These are phyloP conservation scores for Heliothis virescens DNA, from an alignment of 1,140 invertebrate genomes.

Conservation along the genomic window DNA sequence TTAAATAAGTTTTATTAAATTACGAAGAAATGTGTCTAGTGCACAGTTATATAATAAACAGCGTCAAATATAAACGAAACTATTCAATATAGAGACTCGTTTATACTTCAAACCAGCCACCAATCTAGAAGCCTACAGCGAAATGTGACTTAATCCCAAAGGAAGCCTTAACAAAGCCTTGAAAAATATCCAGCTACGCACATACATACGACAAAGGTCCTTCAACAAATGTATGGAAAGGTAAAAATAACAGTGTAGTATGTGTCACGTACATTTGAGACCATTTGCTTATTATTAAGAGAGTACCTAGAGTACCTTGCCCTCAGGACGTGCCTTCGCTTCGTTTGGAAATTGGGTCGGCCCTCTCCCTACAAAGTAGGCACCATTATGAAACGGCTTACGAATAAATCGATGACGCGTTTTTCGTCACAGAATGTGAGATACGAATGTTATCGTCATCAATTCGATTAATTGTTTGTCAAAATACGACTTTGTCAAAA, in stretches of 20 bases:
- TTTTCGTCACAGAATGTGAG: slow-evolving; percentile 48
- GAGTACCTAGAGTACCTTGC: slow-evolving; percentile 50
- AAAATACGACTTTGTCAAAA: not conserved
- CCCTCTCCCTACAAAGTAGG: slow-evolving; percentile 54
- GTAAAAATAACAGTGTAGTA: slow-evolving; percentile 37
- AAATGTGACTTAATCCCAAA: not conserved
- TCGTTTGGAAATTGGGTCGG: slow-evolving; percentile 70
- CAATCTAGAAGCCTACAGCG: not conserved
- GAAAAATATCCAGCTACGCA: not conserved
- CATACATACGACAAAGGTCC: not conserved
- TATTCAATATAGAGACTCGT: not conserved
- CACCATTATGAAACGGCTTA: slow-evolving; percentile 55
- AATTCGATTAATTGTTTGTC: slow-evolving; percentile 1
- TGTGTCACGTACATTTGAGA: slow-evolving; percentile 48
- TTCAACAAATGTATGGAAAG: not conserved
- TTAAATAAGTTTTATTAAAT: no score
- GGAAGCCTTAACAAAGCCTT: not conserved
- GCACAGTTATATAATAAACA: no score
- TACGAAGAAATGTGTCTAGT: no score
- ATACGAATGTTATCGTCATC: slow-evolving; percentile 28
- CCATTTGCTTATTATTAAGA: slow-evolving; percentile 65
- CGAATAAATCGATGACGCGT: slow-evolving; percentile 57
- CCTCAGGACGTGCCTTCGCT: slow-evolving; percentile 69
- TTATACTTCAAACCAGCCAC: not conserved
- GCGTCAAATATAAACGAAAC: no score